Base-by-base conservation (phyloP, 53 echinoderm and acorn worm species). In the Echinometra lucunter region DNA sequence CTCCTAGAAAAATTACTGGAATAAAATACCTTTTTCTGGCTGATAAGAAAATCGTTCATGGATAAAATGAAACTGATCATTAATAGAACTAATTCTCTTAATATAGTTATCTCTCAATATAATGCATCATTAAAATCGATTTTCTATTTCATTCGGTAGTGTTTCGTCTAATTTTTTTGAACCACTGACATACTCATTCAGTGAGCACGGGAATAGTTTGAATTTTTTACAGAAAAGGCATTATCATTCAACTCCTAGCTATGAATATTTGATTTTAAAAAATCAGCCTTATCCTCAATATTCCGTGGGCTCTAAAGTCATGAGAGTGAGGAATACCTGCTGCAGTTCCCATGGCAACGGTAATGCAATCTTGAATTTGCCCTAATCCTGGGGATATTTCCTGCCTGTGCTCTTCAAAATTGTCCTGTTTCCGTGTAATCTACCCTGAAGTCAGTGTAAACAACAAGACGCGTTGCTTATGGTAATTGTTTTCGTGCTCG, bases 291-390 rank as follows among this genome's bases (percentile, higher is more conserved):
- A 83, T 83, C 37, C 18, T 75, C 40, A 28, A 67, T 75, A 75
- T 75, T 75, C 75, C 49, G 47, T 83, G 85, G 85, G 85, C 85
- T 83, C 80, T 44, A 21, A 18, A 7, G 4, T 83, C 47, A 9
- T 27, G 89, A 27, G 37, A 7, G 4, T 83, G 85, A 9, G 47
- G 89, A 27, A 58, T 58, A 89, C 37, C 37, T 60, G 18, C 60
- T 58, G 89, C 58, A 34, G 58, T 89, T 89, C 17, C 60, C 89
- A 89, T 89, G 38, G 21, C 35, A 30, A 89, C 89, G 13, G 89
- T 89, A 89, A 89, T 89, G 89, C 89, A 89, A 89, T 89, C 89
- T 57, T 37, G 89, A 89, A 58, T 89, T 89, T 89, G 60, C 60
- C 23, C 89, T 89, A 89, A 89, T 89, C 89, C 89, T 35, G 38